phyloP scores from a whole-genome alignment of 2,797 vertebrate species.

The Okamejei kenojei region DNA sequence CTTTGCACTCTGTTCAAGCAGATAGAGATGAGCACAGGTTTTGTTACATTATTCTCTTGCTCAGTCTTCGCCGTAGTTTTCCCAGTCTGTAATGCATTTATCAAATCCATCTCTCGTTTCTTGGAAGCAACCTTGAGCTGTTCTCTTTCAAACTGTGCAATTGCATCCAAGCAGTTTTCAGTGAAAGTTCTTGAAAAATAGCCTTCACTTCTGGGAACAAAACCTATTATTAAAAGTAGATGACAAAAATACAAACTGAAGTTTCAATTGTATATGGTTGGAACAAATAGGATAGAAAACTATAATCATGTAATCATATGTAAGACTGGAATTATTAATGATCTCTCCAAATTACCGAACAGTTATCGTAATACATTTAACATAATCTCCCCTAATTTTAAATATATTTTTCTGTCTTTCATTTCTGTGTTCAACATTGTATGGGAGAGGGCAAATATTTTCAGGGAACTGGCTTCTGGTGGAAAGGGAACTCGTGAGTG shows the following conservation, averaged over 20 bases:
- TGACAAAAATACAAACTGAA: neutral
- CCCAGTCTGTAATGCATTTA: conserved; percentile 11
- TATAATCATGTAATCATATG: neutral
- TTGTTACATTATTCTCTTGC: conserved; percentile 47
- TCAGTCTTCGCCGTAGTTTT: conserved; percentile 25
- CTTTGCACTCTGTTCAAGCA: neutral
- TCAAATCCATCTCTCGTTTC: conserved; percentile 40
- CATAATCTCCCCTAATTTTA: neutral
- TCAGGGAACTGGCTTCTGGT: too few species aligned
- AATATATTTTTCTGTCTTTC: neutral
- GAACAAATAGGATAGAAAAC: neutral
- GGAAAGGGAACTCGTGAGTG: neutral
- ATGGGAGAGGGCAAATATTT: neutral
- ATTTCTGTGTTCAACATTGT: neutral
- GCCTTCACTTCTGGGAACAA: conserved; percentile 59
- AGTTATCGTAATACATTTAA: neutral
- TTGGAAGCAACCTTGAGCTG: neutral
- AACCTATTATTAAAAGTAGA: conserved; percentile 49
- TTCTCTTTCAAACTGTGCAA: conserved; percentile 50
- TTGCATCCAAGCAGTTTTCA: conserved; percentile 54
- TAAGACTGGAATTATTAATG: neutral
- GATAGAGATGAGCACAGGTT: neutral
- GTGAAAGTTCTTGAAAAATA: conserved; percentile 62
- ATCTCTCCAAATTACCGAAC: neutral
- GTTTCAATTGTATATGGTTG: neutral